phyloP scores from a whole-genome alignment of 2,797 vertebrate genomes.

The Enteromius radiatus region DNA sequence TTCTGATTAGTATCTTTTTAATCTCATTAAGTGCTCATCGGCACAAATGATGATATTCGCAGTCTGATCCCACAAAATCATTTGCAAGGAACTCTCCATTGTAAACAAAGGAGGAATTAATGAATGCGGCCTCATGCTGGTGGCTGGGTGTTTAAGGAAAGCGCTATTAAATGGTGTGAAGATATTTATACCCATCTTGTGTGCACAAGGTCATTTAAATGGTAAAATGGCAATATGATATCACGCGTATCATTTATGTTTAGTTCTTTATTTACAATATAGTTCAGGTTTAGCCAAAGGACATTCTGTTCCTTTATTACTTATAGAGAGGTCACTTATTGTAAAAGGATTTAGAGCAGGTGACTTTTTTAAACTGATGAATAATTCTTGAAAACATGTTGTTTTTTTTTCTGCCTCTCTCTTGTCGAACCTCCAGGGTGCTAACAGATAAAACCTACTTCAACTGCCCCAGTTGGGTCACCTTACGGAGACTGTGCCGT shows the following conservation, averaged over 20 bases:
- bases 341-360: conserved; percentile 8
- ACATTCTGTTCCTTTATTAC: conserved; percentile 8
- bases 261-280: not conserved
- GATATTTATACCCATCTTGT: conserved; percentile 18
- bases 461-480: conserved; percentile 58
- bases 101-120: conserved; percentile 39
- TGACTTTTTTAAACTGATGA: conserved; percentile 28
- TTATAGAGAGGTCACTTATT: conserved; percentile 6
- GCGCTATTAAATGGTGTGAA: conserved; percentile 16
- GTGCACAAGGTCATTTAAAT: not conserved
- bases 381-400: conserved; percentile 24
- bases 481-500: conserved; percentile 56
- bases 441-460: conserved; percentile 53
- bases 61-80: conserved; percentile 45
- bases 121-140: conserved; percentile 26
- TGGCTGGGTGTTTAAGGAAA: not conserved
- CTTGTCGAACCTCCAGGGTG: conserved; percentile 49
- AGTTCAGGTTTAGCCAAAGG: conserved; percentile 21
- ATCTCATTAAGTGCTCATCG: conserved; percentile 55
- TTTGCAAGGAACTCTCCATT: conserved; percentile 27
- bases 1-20: conserved; percentile 56
- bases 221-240: not conserved
- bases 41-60: conserved; percentile 11
- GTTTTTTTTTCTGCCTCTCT: not conserved
- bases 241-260: not conserved